These are phyloP conservation scores for Tympanuchus pallidicinctus DNA, from an alignment of 2,113 vertebrate genomes.

Conservation along the genomic window DNA sequence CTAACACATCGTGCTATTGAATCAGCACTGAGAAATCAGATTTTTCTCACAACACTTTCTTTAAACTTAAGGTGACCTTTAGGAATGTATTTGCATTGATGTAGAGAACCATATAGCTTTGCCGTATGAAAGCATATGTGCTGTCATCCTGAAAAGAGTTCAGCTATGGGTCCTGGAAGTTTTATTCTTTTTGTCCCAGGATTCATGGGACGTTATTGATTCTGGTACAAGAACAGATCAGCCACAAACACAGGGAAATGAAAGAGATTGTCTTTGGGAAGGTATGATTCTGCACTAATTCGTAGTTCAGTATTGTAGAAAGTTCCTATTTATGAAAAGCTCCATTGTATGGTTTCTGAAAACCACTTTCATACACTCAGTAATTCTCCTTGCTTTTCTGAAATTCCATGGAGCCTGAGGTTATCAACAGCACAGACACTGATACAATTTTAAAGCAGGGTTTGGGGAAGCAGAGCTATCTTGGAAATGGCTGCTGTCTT, in stretches of 20 bases:
- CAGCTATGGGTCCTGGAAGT: background rate
- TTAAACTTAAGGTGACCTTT: constrained; percentile 65
- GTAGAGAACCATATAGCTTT: background rate
- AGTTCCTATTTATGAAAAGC: background rate
- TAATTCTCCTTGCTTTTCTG: background rate
- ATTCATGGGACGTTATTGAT: background rate
- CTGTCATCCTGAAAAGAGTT: background rate
- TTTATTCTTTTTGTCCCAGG: background rate
- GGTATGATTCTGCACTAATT: constrained; percentile 21
- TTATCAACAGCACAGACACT: background rate
- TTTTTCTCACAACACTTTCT: constrained; percentile 51
- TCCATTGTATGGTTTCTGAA: background rate
- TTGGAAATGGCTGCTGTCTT: background rate
- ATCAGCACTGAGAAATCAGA: constrained; percentile 70
- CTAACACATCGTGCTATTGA: constrained; percentile 61
- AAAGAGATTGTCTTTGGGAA: constrained; percentile 43
- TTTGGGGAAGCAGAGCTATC: background rate
- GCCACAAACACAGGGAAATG: background rate
- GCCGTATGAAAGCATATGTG: background rate
- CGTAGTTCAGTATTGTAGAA: background rate
- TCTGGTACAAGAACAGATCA: constrained; percentile 15
- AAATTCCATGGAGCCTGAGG: constrained; percentile 29
- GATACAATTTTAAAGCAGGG: background rate
- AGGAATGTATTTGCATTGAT: constrained; percentile 32
- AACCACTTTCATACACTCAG: background rate